phyloP scores from a whole-genome alignment of 2,888 invertebrate genomes.

The Stramonita haemastoma region DNA sequence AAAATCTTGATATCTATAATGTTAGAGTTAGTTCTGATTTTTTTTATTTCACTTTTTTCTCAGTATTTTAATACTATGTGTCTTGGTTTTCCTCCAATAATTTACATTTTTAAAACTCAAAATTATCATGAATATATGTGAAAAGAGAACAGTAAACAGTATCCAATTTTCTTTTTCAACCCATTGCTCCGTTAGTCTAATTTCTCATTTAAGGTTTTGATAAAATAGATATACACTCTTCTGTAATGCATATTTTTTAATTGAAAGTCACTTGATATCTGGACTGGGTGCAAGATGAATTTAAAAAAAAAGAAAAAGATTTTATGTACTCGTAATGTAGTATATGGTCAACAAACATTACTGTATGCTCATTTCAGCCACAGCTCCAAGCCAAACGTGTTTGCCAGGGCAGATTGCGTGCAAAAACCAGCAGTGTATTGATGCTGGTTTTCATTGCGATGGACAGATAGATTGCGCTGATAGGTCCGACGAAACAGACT shows the following conservation, averaged over 20 bases:
- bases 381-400: constrained; percentile 56
- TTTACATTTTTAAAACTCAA: too few species aligned
- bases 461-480: constrained; percentile 81
- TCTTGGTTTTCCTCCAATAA: too few species aligned
- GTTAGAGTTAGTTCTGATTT: too few species aligned
- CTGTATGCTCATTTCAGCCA: constrained; percentile 50
- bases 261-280: background rate
- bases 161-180: too few species aligned
- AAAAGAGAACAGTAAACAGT: too few species aligned
- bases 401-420: constrained; percentile 68
- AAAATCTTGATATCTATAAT: too few species aligned
- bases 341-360: background rate
- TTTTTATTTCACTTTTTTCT: too few species aligned
- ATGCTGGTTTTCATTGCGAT: constrained; percentile 88
- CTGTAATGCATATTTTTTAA: background rate
- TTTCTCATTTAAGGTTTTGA: too few species aligned
- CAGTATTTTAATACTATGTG: too few species aligned
- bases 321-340: background rate
- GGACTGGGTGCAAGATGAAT: background rate
- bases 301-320: background rate
- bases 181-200: too few species aligned
- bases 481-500: constrained; percentile 64
- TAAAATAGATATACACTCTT: too few species aligned
- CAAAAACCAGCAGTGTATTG: constrained; percentile 85
- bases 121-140: too few species aligned